Percentiles rank a stretch among this genome's conserved stretches.
Conservation (phyloP, 1,140 invertebrate species). For the silkworm (Bombyx mori) region DNA sequence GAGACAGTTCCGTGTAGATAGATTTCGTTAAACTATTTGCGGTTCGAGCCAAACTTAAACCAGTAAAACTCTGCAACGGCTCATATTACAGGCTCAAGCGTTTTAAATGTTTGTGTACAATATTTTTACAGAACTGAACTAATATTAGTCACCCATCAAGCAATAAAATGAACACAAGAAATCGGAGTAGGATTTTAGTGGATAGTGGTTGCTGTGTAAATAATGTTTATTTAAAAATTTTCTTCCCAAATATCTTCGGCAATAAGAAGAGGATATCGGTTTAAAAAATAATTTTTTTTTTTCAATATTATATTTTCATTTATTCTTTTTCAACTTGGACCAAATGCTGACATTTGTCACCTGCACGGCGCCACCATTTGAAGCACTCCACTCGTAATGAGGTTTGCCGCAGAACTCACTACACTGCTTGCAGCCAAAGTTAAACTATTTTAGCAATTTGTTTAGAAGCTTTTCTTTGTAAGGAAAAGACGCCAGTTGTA, state of each 20-base stretch:
- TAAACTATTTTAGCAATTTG: too few species aligned
- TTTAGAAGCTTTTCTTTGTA: too few species aligned
- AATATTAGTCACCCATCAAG: too few species aligned
- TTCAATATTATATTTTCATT: neutral
- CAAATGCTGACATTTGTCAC: constrained; percentile 11
- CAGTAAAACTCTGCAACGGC: constrained; percentile 4
- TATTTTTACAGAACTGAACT: too few species aligned
- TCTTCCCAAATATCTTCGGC: too few species aligned
- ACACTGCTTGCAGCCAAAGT: constrained; percentile 1
- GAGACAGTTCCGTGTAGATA: constrained; percentile 7
- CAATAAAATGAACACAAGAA: neutral
- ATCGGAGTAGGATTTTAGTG: neutral
- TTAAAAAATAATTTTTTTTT: neutral
- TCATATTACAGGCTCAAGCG: too few species aligned
- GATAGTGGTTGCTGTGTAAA: neutral
- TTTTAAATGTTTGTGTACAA: too few species aligned
- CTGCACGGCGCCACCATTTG: constrained; percentile 10
- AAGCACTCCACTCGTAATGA: constrained; percentile 14
- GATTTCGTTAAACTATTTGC: constrained; percentile 16
- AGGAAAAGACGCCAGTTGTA: too few species aligned
- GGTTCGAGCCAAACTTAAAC: constrained; percentile 16
- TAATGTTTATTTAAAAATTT: too few species aligned
- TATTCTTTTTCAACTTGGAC: neutral
- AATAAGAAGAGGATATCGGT: neutral
- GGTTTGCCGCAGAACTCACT: constrained; percentile 4